Evolutionary conservation across 2,888 invertebrate genomes (phyloP).

Genomic region (Norana najaformis): DNA sequence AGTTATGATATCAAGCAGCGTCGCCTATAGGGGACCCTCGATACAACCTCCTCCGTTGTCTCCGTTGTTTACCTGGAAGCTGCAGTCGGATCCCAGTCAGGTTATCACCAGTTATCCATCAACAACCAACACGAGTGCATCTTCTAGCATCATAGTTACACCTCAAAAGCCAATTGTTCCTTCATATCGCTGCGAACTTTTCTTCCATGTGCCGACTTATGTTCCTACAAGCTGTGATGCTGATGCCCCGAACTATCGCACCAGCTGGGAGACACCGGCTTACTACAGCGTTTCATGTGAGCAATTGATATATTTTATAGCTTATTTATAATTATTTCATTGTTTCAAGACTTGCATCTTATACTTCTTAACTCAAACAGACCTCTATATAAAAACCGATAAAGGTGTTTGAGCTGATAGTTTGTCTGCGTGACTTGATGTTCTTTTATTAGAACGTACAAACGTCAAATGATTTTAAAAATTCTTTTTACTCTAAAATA

Average conservation of each 20-base stretch:
- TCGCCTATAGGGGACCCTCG: neutral
- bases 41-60: neutral
- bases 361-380: no score
- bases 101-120: neutral
- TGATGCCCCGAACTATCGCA: neutral
- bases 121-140: neutral
- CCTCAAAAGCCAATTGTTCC: neutral
- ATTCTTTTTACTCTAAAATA: no score
- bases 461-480: no score
- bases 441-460: no score
- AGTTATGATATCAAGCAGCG: neutral
- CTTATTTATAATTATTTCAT: no score
- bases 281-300: neutral
- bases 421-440: no score
- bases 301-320: neutral
- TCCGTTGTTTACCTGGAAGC: neutral
- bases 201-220: neutral
- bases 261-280: neutral
- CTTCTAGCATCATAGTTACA: neutral
- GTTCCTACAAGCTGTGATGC: neutral
- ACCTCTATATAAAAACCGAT: no score
- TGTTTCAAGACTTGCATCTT: no score
- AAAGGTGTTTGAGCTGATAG: no score
- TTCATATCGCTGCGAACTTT: neutral
- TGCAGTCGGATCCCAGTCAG: neutral